Percentiles rank a stretch among this genome's conserved stretches.
Evolutionary conservation across 92 coral and sea anemone genomes (phyloP).

Genomic region (Paramuricea clavata): DNA sequence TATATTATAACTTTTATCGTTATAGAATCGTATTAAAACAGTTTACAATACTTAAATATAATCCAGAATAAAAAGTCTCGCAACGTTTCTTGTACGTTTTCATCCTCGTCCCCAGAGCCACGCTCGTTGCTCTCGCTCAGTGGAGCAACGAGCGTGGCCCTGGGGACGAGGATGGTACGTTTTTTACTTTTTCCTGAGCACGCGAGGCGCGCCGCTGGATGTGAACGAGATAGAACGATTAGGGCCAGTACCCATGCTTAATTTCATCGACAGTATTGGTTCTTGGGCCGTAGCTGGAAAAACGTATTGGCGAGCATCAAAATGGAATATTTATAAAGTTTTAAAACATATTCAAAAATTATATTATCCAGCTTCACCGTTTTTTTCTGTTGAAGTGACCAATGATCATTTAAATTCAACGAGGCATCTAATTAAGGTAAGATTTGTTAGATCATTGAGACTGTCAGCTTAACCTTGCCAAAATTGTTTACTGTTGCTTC

Average conservation of each 20-base stretch:
- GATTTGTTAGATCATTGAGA: neutral
- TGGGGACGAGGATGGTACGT: too few relatives aligned
- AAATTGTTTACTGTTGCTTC: neutral
- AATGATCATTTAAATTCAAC: constrained; percentile 98
- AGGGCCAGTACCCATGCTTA: constrained; percentile 85
- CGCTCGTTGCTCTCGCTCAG: too few relatives aligned
- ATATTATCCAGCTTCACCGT: constrained; percentile 95
- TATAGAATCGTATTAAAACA: too few relatives aligned
- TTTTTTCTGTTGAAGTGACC: constrained; percentile 98
- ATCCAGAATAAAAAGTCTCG: too few relatives aligned
- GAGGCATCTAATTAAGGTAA: constrained; percentile 92
- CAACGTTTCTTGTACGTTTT: too few relatives aligned
- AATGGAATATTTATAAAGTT: constrained; percentile 83
- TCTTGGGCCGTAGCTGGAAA: constrained; percentile 93
- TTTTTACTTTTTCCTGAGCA: too few relatives aligned
- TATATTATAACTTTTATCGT: too few relatives aligned
- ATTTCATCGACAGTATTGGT: constrained; percentile 81
- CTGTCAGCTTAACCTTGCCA: too few relatives aligned
- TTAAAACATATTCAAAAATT: constrained; percentile 80
- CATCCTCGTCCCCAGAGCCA: too few relatives aligned
- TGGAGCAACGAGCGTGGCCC: too few relatives aligned
- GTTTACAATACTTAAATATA: too few relatives aligned
- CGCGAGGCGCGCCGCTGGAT: too few relatives aligned
- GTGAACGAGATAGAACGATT: constrained; percentile 76
- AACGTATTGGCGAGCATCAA: constrained; percentile 80